Evolutionary conservation across 2,888 invertebrate genomes (phyloP).

Genomic region (Aleiodes alternator): DNA sequence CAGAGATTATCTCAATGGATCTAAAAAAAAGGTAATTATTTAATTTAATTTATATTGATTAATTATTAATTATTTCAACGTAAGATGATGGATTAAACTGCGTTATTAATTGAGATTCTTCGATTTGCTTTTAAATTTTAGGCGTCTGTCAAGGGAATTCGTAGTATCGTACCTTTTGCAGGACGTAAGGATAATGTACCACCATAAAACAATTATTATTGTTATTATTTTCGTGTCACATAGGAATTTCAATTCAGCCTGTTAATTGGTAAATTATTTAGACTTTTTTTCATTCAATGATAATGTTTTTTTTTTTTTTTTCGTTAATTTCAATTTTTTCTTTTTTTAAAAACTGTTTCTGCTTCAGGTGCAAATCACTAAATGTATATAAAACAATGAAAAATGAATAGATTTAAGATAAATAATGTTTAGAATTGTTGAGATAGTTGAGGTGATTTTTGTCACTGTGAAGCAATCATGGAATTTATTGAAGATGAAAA

Average conservation of each 20-base stretch:
- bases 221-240: slow-evolving; percentile 26
- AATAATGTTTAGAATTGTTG: slow-evolving; percentile 28
- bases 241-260: slow-evolving; percentile 19
- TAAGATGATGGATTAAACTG: slow-evolving; percentile 38
- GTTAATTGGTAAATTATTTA: slow-evolving; percentile 13
- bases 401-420: slow-evolving; percentile 19
- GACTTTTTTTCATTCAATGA: neutral
- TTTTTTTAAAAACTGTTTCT: neutral
- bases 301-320: slow-evolving; percentile 3
- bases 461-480: slow-evolving; percentile 9
- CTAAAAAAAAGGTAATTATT: slow-evolving; percentile 93
- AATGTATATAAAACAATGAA: slow-evolving; percentile 31
- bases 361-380: slow-evolving; percentile 2
- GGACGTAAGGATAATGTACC: slow-evolving; percentile 81
- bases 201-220: slow-evolving; percentile 61
- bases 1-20: slow-evolving; percentile 96
- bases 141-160: slow-evolving; percentile 91
- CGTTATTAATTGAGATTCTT: slow-evolving; percentile 49
- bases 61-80: slow-evolving; percentile 36
- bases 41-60: slow-evolving; percentile 48
- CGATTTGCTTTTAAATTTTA: slow-evolving; percentile 76
- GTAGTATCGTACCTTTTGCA: slow-evolving; percentile 89
- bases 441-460: slow-evolving; percentile 23
- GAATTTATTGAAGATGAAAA: neutral
- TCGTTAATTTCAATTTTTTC: neutral